A percentile compares a stretch with the other conserved stretches of the same genome.
phyloP scores from a whole-genome alignment of 2,113 vertebrate species.

The Anguilla japonica region DNA sequence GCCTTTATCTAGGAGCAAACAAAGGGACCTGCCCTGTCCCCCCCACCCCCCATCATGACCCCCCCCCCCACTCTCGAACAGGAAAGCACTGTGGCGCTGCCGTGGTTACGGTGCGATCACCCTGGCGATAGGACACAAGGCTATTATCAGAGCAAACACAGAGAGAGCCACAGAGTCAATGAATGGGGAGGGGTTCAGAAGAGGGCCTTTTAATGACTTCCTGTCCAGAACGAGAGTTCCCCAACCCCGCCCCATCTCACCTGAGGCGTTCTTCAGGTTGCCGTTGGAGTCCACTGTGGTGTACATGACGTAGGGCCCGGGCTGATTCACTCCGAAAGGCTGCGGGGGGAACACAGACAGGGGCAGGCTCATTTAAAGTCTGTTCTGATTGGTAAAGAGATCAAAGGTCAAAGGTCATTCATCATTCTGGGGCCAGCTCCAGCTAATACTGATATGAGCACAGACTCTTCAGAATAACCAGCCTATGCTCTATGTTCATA shows the following conservation, averaged over 20 bases:
- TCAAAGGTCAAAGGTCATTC: neutral
- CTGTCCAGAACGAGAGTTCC: neutral
- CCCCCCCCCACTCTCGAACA: neutral
- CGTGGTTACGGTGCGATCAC: slow-evolving; percentile 17
- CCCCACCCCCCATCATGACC: neutral
- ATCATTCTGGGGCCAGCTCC: neutral
- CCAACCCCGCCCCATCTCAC: slow-evolving; percentile 64
- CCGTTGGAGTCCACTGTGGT: slow-evolving; percentile 95
- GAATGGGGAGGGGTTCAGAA: neutral
- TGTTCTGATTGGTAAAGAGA: neutral
- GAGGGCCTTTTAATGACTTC: neutral
- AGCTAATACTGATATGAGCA: neutral
- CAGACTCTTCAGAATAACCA: neutral
- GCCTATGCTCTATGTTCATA: too few species aligned
- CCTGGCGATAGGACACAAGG: neutral
- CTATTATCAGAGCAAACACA: slow-evolving; percentile 20
- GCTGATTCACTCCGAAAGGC: slow-evolving; percentile 97
- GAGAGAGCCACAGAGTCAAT: neutral
- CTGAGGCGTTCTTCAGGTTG: slow-evolving; percentile 91
- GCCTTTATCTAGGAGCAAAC: neutral
- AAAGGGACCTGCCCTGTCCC: neutral
- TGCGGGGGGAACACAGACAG: slow-evolving; percentile 50
- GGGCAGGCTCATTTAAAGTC: neutral
- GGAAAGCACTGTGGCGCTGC: neutral
- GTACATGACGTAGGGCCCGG: slow-evolving; percentile 96